A percentile compares a stretch with the other conserved stretches of the same genome.
These are phyloP conservation scores for Esox niger DNA, from an alignment of 2,113 vertebrate species.

Conservation along the genomic window DNA sequence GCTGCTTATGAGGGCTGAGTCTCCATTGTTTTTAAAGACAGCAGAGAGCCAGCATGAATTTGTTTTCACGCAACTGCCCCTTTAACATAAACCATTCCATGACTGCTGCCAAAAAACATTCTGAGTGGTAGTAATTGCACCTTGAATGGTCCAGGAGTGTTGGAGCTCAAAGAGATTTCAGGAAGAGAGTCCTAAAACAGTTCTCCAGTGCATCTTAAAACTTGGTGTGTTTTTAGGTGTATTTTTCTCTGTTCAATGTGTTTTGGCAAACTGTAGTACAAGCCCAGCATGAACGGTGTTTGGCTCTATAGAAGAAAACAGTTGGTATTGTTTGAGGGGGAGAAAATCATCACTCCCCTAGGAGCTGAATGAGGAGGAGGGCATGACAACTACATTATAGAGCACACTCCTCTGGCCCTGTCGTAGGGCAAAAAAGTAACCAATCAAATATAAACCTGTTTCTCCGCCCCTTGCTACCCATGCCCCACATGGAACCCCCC, in stretches of 20 bases:
- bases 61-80: conserved; percentile 61
- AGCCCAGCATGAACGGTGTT: conserved; percentile 46
- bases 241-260: conserved; percentile 48
- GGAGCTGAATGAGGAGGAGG: conserved; percentile 54
- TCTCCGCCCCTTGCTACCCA: background rate
- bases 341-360: conserved; percentile 52
- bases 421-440: conserved; percentile 34
- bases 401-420: conserved; percentile 41
- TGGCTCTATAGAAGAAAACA: conserved; percentile 61
- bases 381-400: conserved; percentile 50
- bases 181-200: conserved; percentile 67
- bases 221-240: conserved; percentile 66
- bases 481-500: conserved; percentile 40
- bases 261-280: conserved; percentile 63
- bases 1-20: conserved; percentile 35
- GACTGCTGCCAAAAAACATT: conserved; percentile 41
- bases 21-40: conserved; percentile 50
- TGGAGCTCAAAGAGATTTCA: conserved; percentile 61
- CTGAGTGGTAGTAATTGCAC: conserved; percentile 57
- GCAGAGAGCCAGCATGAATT: conserved; percentile 51
- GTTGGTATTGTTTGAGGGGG: conserved; percentile 54
- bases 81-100: conserved; percentile 68
- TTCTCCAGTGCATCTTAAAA: conserved; percentile 70
- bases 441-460: background rate
- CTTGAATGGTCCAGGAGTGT: conserved; percentile 38